Percentiles rank a stretch among this genome's conserved stretches.
Conservation (phyloP, 2,888 invertebrate genomes). For the Gortyna flavago region DNA sequence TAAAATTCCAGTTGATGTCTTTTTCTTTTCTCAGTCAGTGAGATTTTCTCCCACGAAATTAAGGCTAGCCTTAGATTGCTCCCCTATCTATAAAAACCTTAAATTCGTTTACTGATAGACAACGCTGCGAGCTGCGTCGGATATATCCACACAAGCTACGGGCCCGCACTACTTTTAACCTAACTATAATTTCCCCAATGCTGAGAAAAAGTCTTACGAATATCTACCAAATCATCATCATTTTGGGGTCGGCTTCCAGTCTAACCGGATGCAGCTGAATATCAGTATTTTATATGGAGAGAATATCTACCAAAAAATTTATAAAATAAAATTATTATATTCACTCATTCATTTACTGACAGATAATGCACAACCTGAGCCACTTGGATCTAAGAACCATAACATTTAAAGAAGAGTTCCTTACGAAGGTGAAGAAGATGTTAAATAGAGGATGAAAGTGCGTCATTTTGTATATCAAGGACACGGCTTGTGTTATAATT, state of each 20-base stretch:
- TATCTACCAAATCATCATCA: background rate
- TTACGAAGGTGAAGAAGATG: background rate
- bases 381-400: background rate
- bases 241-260: too few relatives aligned
- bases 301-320: background rate
- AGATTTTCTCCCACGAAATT: background rate
- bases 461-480: background rate
- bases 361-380: background rate
- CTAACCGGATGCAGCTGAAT: too few relatives aligned
- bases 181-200: background rate
- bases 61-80: background rate
- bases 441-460: background rate
- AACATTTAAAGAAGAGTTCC: background rate
- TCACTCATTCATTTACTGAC: background rate
- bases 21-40: constrained; percentile 9
- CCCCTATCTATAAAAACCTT: background rate
- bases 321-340: background rate
- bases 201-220: background rate
- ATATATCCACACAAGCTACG: background rate
- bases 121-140: background rate
- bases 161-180: background rate
- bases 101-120: background rate
- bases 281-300: too few relatives aligned
- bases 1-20: background rate
- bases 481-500: background rate